Evolutionary conservation across 2,113 vertebrate species (phyloP).

Genomic region (Polypterus senegalus): DNA sequence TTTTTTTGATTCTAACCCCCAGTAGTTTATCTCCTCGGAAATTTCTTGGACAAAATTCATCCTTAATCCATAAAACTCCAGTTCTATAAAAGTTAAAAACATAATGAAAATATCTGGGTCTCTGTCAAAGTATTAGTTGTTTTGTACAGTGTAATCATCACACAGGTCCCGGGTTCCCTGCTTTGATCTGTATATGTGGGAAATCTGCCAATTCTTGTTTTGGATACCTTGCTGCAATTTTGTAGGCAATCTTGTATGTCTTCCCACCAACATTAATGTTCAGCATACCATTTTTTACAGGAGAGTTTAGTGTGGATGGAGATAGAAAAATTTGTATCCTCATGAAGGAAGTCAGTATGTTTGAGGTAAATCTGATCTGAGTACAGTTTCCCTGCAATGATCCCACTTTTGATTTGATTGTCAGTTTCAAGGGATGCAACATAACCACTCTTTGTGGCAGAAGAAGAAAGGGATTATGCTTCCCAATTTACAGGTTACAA

Average conservation of each 20-base stretch:
- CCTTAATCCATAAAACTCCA: conserved; percentile 48
- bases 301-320: conserved; percentile 2
- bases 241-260: conserved; percentile 64
- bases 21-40: conserved; percentile 92
- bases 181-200: conserved; percentile 65
- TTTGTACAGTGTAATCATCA: conserved; percentile 70
- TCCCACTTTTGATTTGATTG: conserved; percentile 41
- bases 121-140: conserved; percentile 81
- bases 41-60: conserved; percentile 71
- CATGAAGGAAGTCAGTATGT: conserved; percentile 36
- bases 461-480: conserved; percentile 11
- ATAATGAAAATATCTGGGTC: conserved; percentile 76
- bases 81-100: conserved; percentile 82
- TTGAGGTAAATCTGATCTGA: conserved; percentile 49
- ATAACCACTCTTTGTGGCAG: conserved; percentile 11
- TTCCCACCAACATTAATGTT: conserved; percentile 88
- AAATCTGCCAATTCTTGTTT: conserved; percentile 77
- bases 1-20: conserved; percentile 81
- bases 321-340: conserved; percentile 22
- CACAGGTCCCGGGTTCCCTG: conserved; percentile 75
- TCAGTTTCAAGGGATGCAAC: conserved; percentile 31
- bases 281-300: conserved; percentile 35
- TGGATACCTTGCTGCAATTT: conserved; percentile 65
- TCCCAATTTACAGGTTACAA: conserved; percentile 41
- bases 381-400: conserved; percentile 48